A percentile compares a stretch with the other conserved stretches of the same genome.
phyloP scores from a whole-genome alignment of 2,888 invertebrate species.

The Stictocephala bisonia region DNA sequence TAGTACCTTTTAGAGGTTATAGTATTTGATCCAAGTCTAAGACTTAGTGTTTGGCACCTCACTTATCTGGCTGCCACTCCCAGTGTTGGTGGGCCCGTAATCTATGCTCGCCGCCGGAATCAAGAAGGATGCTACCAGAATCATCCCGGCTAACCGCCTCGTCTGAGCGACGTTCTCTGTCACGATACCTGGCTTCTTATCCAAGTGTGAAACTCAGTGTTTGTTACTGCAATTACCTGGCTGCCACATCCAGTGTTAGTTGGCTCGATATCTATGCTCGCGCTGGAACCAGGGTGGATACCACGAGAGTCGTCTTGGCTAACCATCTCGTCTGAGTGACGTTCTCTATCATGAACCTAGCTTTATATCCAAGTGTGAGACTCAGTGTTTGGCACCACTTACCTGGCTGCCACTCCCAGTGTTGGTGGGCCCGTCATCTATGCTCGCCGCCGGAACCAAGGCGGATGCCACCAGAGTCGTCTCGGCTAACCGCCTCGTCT shows the following conservation, averaged over 20 bases:
- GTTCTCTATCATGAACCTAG: conserved; percentile 91
- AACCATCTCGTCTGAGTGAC: conserved; percentile 82
- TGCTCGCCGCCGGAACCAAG: conserved; percentile 67
- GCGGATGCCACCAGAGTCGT: conserved; percentile 69
- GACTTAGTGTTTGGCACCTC: background rate
- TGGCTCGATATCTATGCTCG: conserved; percentile 75
- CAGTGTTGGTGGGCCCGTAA: conserved; percentile 89
- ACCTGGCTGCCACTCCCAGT: conserved; percentile 90
- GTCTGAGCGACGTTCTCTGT: conserved; percentile 92
- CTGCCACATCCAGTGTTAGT: conserved; percentile 93
- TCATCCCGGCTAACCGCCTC: conserved; percentile 80
- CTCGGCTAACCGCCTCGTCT: conserved; percentile 81
- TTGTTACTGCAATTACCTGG: conserved; percentile 68
- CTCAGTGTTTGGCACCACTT: conserved; percentile 22
- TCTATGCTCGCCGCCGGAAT: conserved; percentile 68
- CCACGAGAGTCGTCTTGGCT: conserved; percentile 74
- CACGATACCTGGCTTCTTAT: conserved; percentile 80
- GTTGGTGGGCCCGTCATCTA: conserved; percentile 85
- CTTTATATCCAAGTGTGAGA: no score
- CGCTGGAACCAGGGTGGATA: conserved; percentile 70
- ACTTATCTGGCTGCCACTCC: conserved; percentile 83
- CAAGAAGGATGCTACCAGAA: conserved; percentile 67
- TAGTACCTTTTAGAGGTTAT: no score
- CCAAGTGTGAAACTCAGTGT: conserved; percentile 70
- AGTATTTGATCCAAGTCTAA: no score